Evolutionary conservation across 2,888 invertebrate species (phyloP).

Genomic region (Aphidius colemani): DNA sequence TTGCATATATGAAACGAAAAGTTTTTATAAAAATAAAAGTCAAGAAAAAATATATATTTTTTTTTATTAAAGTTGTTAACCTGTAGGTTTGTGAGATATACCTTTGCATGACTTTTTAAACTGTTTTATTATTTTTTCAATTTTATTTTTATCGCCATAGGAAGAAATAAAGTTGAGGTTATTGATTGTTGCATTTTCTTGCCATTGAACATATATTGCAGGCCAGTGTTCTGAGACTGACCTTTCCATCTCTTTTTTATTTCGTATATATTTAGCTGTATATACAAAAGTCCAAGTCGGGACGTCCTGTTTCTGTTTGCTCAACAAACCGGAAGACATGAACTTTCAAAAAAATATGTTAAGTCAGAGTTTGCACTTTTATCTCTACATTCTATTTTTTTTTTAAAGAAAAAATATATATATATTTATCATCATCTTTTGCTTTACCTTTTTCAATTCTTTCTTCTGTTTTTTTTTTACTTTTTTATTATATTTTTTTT

Average conservation of each 20-base stretch:
- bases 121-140: neutral
- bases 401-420: neutral
- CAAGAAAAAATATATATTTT: too few species aligned
- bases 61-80: too few species aligned
- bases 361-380: conserved; percentile 10
- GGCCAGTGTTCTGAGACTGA: conserved; percentile 1
- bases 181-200: conserved; percentile 8
- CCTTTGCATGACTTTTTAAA: too few species aligned
- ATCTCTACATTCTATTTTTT: neutral
- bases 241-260: neutral
- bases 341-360: conserved; percentile 12
- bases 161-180: conserved; percentile 1
- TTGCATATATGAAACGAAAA: too few species aligned
- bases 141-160: neutral
- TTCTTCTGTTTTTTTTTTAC: conserved; percentile 1
- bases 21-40: too few species aligned
- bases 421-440: conserved; percentile 5
- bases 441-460: neutral
- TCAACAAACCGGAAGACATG: conserved; percentile 3
- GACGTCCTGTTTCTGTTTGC: conserved; percentile 1
- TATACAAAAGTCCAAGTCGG: neutral
- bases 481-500: neutral
- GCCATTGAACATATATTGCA: neutral
- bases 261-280: neutral
- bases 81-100: too few species aligned